Conservation (phyloP, 2,113 vertebrate species). For the Ibidorhyncha struthersii region DNA sequence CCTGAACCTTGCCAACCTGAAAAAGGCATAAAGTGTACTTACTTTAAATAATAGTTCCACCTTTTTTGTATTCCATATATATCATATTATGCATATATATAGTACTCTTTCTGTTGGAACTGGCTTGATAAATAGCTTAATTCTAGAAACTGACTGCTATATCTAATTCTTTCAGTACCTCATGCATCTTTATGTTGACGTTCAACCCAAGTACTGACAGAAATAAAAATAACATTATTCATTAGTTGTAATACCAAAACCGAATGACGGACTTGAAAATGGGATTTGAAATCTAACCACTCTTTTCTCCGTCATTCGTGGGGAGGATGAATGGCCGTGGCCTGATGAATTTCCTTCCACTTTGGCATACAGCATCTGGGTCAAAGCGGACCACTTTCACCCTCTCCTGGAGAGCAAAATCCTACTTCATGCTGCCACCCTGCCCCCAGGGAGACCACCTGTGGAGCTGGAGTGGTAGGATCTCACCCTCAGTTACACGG, state of each 20-base stretch:
- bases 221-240: neutral
- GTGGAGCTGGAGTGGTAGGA: neutral
- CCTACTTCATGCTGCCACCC: neutral
- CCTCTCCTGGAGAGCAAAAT: neutral
- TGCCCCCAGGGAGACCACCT: neutral
- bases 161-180: neutral
- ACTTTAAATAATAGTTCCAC: neutral
- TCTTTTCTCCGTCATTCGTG: neutral
- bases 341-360: neutral
- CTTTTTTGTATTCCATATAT: neutral
- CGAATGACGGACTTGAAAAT: neutral
- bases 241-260: neutral
- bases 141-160: neutral
- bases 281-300: neutral
- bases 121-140: neutral
- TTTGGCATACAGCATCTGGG: neutral
- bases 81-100: neutral
- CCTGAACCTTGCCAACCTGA: slow-evolving; percentile 92
- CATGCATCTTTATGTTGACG: neutral
- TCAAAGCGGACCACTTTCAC: neutral
- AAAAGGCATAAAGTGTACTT: neutral
- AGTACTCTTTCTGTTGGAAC: neutral
- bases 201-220: neutral
- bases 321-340: rapidly evolving
- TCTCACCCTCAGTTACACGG: neutral